Percentiles rank a stretch among this genome's conserved stretches.
These are phyloP conservation scores for Megamerina dolium DNA, from an alignment of 2,888 invertebrate species.

Conservation along the genomic window DNA sequence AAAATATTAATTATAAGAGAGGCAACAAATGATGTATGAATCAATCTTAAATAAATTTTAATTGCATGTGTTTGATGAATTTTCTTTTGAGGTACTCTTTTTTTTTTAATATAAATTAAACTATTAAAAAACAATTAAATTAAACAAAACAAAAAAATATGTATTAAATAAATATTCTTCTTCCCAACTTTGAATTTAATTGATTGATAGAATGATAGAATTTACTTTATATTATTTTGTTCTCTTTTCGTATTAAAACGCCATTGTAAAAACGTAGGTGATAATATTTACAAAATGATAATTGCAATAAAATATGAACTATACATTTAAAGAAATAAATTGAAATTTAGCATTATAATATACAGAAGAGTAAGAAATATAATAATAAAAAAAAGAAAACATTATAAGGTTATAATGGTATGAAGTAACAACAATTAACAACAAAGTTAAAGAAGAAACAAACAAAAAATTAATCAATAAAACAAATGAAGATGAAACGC, in stretches of 20 bases:
- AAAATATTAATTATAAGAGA: too few species aligned
- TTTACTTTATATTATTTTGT: too few species aligned
- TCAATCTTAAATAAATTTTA: too few species aligned
- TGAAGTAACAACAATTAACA: too few species aligned
- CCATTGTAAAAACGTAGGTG: slow-evolving; percentile 49
- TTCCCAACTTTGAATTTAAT: too few species aligned
- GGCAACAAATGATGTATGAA: too few species aligned
- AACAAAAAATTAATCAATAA: too few species aligned
- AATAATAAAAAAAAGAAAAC: slow-evolving; percentile 7
- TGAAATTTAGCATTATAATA: background rate
- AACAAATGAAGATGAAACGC: too few species aligned
- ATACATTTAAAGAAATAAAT: slow-evolving; percentile 1
- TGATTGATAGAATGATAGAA: too few species aligned
- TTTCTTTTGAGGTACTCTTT: background rate
- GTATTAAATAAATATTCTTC: slow-evolving; percentile 17
- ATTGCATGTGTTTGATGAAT: too few species aligned
- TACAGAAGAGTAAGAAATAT: slow-evolving; percentile 1
- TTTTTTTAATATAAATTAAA: slow-evolving; percentile 3
- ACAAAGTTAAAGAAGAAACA: too few species aligned
- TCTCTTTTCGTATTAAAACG: slow-evolving; percentile 37
- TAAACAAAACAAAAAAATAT: slow-evolving; percentile 20
- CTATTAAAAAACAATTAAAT: slow-evolving; percentile 21
- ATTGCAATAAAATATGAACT: slow-evolving; percentile 7
- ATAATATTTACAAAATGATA: slow-evolving; percentile 29
- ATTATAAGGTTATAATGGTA: too few species aligned